phyloP scores from a whole-genome alignment of 2,113 vertebrate genomes.

The Pogonocichla stellata region DNA sequence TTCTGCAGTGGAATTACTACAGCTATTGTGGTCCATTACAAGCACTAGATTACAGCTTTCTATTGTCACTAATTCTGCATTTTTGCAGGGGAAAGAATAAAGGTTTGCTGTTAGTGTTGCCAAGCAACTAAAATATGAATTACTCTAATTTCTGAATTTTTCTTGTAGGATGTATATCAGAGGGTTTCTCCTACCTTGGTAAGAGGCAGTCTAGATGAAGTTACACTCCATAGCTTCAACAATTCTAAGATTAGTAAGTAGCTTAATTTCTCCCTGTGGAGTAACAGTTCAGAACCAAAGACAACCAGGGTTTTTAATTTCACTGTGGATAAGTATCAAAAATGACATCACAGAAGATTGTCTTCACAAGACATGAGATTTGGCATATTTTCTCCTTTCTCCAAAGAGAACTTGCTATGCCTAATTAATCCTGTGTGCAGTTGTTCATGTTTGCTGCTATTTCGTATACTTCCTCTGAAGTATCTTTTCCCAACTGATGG shows the following conservation, averaged over 20 bases:
- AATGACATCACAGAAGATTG: neutral
- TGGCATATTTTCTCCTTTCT: neutral
- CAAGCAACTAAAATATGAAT: constrained; percentile 32
- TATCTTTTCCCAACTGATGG: neutral
- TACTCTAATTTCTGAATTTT: constrained; percentile 17
- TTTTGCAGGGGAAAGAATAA: neutral
- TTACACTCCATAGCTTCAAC: neutral
- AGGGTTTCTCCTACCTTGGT: neutral
- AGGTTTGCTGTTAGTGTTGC: constrained; percentile 18
- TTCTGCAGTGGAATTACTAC: neutral
- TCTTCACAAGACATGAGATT: neutral
- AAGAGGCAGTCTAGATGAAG: neutral
- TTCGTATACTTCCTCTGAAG: neutral
- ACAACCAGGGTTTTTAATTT: neutral
- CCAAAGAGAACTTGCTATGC: neutral
- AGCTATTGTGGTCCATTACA: neutral
- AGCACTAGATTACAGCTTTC: neutral
- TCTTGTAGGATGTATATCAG: neutral
- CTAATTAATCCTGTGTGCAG: neutral
- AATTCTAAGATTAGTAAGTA: neutral
- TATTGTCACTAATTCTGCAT: neutral
- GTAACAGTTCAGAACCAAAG: neutral
- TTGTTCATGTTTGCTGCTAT: neutral
- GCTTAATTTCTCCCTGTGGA: neutral
- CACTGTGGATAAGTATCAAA: neutral